These are phyloP conservation scores for Potamarius usumacintae DNA, from an alignment of 2,113 vertebrate genomes.

Conservation along the genomic window DNA sequence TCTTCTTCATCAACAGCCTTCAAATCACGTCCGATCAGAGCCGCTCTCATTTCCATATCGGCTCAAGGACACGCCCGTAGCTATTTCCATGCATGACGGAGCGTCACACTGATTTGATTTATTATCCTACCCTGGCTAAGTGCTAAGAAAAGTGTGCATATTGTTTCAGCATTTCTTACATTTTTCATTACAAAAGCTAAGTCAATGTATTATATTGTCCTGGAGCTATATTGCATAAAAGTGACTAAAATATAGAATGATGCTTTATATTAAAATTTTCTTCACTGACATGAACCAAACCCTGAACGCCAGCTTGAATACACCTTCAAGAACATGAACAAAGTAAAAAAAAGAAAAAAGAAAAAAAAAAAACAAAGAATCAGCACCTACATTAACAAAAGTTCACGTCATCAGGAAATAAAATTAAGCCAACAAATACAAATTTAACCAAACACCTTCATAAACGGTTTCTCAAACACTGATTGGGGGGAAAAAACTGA, in stretches of 20 bases:
- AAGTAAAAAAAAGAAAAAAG: not conserved
- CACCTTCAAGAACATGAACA: not conserved
- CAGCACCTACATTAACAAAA: not conserved
- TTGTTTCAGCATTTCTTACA: slow-evolving; percentile 9
- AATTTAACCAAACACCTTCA: not conserved
- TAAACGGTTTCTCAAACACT: not conserved
- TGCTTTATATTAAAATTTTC: not conserved
- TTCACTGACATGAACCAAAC: not conserved
- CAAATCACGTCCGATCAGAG: not conserved
- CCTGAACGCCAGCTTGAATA: not conserved
- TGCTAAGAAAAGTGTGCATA: slow-evolving; percentile 7
- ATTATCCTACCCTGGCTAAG: not conserved
- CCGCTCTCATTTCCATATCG: not conserved
- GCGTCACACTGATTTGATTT: not conserved
- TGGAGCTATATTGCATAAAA: slow-evolving; percentile 4
- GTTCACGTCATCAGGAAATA: not conserved
- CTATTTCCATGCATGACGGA: not conserved
- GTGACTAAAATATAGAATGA: not conserved
- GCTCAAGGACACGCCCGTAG: not conserved
- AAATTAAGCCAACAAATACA: not conserved
- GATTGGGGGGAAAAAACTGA: too few relatives aligned
- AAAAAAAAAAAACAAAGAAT: not conserved
- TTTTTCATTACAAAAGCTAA: slow-evolving; percentile 16
- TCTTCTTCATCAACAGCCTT: too few relatives aligned
- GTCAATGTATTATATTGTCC: not conserved